A percentile compares a stretch with the other conserved stretches of the same genome.
These are phyloP conservation scores for Tipula confusa DNA, from an alignment of 2,888 invertebrate species.

Conservation along the genomic window DNA sequence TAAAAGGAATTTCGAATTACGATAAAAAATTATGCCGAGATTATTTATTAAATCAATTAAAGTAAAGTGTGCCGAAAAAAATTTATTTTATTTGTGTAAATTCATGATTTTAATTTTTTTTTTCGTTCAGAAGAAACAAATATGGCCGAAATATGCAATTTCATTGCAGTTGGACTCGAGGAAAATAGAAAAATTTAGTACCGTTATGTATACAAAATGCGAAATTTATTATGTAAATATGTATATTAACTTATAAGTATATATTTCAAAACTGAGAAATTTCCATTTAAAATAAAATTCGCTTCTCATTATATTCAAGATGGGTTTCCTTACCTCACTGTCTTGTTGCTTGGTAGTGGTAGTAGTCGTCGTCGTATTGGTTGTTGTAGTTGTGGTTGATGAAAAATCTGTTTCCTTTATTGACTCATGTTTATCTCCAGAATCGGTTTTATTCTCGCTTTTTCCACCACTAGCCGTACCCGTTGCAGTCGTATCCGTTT, in stretches of 20 bases:
- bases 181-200: background rate
- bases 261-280: background rate
- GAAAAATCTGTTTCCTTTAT: background rate
- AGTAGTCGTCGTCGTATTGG: background rate
- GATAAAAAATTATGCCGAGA: too few species aligned
- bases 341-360: conserved; percentile 31
- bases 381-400: background rate
- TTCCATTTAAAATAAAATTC: background rate
- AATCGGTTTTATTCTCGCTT: background rate
- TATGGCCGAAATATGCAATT: conserved; percentile 35
- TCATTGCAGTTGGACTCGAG: conserved; percentile 29
- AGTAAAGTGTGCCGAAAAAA: background rate
- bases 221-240: background rate
- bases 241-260: background rate
- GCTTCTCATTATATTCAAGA: too few species aligned
- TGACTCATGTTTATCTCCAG: conserved; percentile 28
- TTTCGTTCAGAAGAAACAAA: conserved; percentile 5
- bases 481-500: conserved; percentile 43
- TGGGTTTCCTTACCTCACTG: conserved; percentile 31
- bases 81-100: background rate
- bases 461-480: background rate
- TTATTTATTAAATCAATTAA: background rate
- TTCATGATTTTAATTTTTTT: background rate
- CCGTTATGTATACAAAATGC: background rate
- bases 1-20: background rate